Evolutionary conservation across 2,888 invertebrate genomes (phyloP).

Genomic region (Scaptomyza caliginosa): DNA sequence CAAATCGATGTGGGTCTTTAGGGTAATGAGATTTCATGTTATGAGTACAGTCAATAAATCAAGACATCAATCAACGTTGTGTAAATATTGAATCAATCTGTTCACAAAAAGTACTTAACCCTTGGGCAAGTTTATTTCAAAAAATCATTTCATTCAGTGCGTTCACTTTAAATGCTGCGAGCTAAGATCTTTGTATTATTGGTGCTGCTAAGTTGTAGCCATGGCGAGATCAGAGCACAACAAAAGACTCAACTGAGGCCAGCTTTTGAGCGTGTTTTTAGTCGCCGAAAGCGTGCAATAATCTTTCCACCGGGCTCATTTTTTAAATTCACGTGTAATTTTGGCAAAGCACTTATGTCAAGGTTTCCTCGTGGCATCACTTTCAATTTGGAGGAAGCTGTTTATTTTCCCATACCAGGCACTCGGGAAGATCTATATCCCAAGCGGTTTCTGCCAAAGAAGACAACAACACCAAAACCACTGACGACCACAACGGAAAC

Average conservation of each 20-base stretch:
- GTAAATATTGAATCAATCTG: conserved; percentile 58
- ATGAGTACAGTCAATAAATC: conserved; percentile 56
- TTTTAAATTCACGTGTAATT: conserved; percentile 74
- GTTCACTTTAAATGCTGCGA: conserved; percentile 41
- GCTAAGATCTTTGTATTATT: conserved; percentile 36
- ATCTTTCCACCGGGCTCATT: conserved; percentile 77
- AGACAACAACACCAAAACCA: conserved; percentile 64
- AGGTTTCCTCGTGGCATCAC: conserved; percentile 75
- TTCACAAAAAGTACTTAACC: conserved; percentile 48
- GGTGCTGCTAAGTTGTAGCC: conserved; percentile 26
- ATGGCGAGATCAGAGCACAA: not conserved
- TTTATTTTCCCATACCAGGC: conserved; percentile 78
- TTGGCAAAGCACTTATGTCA: conserved; percentile 72
- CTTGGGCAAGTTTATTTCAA: conserved; percentile 8
- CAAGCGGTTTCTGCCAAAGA: conserved; percentile 65
- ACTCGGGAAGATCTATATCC: conserved; percentile 77
- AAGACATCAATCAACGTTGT: conserved; percentile 55
- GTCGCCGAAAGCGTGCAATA: conserved; percentile 73
- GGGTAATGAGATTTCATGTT: conserved; percentile 27
- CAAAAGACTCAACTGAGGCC: conserved; percentile 29
- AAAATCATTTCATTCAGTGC: conserved; percentile 25
- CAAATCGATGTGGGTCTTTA: conserved; percentile 43
- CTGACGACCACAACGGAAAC: conserved; percentile 51
- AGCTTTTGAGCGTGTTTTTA: conserved; percentile 54
- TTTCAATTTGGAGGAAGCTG: conserved; percentile 74